Evolutionary conservation across 1,140 invertebrate genomes (phyloP).

Genomic region (Lutraria rhynchaena): DNA sequence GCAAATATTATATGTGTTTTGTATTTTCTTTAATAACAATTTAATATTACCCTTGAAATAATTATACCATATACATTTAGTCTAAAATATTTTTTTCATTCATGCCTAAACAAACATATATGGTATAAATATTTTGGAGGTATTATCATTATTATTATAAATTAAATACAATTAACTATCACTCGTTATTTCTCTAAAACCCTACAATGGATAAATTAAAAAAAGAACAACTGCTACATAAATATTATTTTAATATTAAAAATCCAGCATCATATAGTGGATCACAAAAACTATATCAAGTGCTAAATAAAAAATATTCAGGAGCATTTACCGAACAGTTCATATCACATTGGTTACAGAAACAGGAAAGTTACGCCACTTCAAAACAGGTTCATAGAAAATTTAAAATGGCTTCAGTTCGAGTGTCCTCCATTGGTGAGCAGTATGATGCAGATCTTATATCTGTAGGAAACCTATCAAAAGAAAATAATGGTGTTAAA

Average conservation of each 20-base stretch:
- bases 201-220: slow-evolving; percentile 11
- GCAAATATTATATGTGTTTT: too few relatives aligned
- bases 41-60: too few relatives aligned
- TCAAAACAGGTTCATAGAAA: slow-evolving; percentile 8
- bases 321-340: slow-evolving; percentile 16
- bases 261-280: slow-evolving; percentile 23
- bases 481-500: slow-evolving; percentile 37
- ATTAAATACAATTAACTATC: too few relatives aligned
- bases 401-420: slow-evolving; percentile 41
- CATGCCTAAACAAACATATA: too few relatives aligned
- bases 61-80: too few relatives aligned
- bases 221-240: slow-evolving; percentile 17
- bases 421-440: slow-evolving; percentile 40
- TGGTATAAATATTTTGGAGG: too few relatives aligned
- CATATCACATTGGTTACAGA: slow-evolving; percentile 35
- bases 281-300: slow-evolving; percentile 12
- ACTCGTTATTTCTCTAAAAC: too few relatives aligned
- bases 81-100: too few relatives aligned
- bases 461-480: slow-evolving; percentile 45
- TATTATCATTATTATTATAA: too few relatives aligned
- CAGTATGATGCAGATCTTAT: slow-evolving; percentile 57
- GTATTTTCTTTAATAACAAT: too few relatives aligned
- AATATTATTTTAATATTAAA: slow-evolving; percentile 23
- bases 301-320: too few relatives aligned
- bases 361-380: slow-evolving; percentile 44